phyloP scores from a whole-genome alignment of 37 sponge, comb jelly and placozoan species.

The Axinella damicornis region DNA sequence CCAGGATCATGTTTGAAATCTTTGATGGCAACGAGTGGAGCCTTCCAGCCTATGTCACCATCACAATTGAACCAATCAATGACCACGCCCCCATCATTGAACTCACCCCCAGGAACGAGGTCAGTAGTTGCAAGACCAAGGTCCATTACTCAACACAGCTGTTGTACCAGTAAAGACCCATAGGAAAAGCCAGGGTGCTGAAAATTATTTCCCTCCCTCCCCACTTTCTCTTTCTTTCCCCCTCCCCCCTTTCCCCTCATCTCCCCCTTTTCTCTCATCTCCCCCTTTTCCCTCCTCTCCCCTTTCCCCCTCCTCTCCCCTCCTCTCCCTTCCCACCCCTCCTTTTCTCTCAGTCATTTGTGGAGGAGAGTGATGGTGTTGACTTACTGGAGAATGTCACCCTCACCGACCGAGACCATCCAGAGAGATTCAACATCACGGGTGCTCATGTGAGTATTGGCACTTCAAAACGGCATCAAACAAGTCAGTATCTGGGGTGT shows the following conservation, averaged over 20 bases:
- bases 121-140: neutral
- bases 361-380: slow-evolving; percentile 32
- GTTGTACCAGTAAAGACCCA: neutral
- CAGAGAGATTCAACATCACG: slow-evolving; percentile 34
- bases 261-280: too few species aligned
- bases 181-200: too few species aligned
- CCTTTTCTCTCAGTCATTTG: slow-evolving; percentile 7
- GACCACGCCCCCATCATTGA: slow-evolving; percentile 44
- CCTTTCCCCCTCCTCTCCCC: neutral
- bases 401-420: slow-evolving; percentile 52
- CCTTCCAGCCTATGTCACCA: slow-evolving; percentile 43
- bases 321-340: too few species aligned
- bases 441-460: slow-evolving; percentile 36
- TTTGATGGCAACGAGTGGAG: slow-evolving; percentile 56
- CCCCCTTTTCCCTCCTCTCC: too few species aligned
- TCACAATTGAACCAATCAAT: slow-evolving; percentile 53
- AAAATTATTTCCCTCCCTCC: too few species aligned
- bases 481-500: too few species aligned
- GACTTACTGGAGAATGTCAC: slow-evolving; percentile 8
- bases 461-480: too few species aligned
- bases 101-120: slow-evolving; percentile 1
- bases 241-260: too few species aligned
- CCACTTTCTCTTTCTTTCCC: too few species aligned
- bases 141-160: neutral
- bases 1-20: slow-evolving; percentile 51